Conservation (phyloP, 2,113 vertebrate species). For the Nettapus auritus region DNA sequence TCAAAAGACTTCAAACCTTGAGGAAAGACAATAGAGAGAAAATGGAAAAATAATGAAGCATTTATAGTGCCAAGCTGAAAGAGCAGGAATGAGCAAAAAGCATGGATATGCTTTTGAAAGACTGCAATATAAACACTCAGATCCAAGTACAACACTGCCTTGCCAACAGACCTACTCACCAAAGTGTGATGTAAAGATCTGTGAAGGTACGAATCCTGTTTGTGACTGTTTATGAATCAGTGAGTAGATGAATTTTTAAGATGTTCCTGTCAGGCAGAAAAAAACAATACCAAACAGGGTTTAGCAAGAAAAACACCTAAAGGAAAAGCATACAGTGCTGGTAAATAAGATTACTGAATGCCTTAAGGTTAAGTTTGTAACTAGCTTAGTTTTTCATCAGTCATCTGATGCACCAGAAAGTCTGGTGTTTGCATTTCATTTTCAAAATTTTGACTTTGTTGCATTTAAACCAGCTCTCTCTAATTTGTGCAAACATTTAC, state of each 20-base stretch:
- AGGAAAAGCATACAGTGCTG: not conserved
- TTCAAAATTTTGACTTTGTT: not conserved
- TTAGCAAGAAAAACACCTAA: not conserved
- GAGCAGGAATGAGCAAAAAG: not conserved
- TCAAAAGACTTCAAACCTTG: not conserved
- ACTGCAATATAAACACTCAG: not conserved
- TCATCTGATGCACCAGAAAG: not conserved
- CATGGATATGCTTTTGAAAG: fast-evolving
- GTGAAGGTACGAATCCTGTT: not conserved
- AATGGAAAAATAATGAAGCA: not conserved
- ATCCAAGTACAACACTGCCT: not conserved
- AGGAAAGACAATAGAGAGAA: not conserved
- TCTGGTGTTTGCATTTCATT: not conserved
- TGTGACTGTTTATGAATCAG: not conserved
- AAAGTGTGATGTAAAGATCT: not conserved
- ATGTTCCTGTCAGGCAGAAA: not conserved
- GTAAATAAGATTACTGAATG: not conserved
- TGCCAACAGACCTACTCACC: not conserved
- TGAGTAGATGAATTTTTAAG: not conserved
- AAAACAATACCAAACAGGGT: not conserved
- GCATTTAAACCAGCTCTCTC: not conserved
- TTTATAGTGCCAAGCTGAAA: not conserved
- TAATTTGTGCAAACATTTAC: conserved; percentile 32
- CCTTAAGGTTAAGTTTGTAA: not conserved
- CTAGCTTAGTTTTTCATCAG: not conserved